Evolutionary conservation across 1,140 invertebrate species (phyloP).

Genomic region (Ceratina calcarata): DNA sequence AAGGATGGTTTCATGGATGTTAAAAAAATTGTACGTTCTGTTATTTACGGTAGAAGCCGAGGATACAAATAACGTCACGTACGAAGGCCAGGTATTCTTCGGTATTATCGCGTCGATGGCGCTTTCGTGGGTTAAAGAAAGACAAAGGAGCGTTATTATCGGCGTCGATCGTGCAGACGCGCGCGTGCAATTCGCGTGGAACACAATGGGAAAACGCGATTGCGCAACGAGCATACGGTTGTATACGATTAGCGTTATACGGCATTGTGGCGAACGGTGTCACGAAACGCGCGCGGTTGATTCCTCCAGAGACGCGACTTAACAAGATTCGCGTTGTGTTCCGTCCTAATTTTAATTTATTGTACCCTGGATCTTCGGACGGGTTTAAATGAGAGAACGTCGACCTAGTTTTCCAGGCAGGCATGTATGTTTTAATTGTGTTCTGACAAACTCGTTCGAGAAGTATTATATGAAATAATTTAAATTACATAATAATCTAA

Average conservation of each 20-base stretch:
- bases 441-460: too few relatives aligned
- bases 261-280: conserved; percentile 57
- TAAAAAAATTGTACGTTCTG: not conserved
- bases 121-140: conserved; percentile 20
- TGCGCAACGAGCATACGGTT: conserved; percentile 50
- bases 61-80: not conserved
- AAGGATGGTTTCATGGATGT: not conserved
- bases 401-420: too few relatives aligned
- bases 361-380: not conserved
- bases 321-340: conserved; percentile 24
- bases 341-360: conserved; percentile 28
- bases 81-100: not conserved
- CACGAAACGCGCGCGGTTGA: conserved; percentile 50
- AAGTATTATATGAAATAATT: too few relatives aligned
- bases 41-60: conserved; percentile 1
- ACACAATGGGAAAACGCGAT: conserved; percentile 53
- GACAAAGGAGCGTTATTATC: conserved; percentile 48
- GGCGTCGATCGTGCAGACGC: conserved; percentile 37
- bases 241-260: conserved; percentile 57
- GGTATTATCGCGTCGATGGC: conserved; percentile 11
- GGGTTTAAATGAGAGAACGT: not conserved
- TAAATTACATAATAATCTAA: too few relatives aligned
- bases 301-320: conserved; percentile 38
- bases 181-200: conserved; percentile 35
- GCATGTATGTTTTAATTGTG: too few relatives aligned